Conservation (phyloP, 2,797 vertebrate genomes). For the Macroramphosus scolopax region DNA sequence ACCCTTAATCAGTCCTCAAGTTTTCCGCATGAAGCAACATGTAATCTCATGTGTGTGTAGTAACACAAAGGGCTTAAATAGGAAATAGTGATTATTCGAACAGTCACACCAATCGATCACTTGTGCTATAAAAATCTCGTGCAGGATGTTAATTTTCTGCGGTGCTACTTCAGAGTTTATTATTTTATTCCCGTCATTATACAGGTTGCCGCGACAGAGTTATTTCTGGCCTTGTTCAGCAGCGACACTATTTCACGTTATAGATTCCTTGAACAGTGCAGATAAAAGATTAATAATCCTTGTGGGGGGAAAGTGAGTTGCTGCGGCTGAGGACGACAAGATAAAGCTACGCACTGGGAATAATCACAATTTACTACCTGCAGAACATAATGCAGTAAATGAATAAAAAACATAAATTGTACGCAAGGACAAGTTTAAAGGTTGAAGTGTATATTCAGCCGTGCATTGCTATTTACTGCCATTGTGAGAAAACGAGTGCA, state of each 20-base stretch:
- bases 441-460: conserved; percentile 27
- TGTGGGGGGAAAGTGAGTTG: conserved; percentile 37
- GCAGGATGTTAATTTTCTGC: conserved; percentile 29
- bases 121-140: conserved; percentile 22
- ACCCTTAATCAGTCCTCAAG: conserved; percentile 11
- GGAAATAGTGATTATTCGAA: conserved; percentile 20
- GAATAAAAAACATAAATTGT: conserved; percentile 39
- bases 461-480: conserved; percentile 20
- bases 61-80: conserved; percentile 17
- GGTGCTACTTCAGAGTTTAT: conserved; percentile 31
- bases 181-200: conserved; percentile 43
- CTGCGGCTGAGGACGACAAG: conserved; percentile 54
- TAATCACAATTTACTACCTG: conserved; percentile 52
- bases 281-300: conserved; percentile 65
- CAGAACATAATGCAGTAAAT: conserved; percentile 39
- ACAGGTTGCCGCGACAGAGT: conserved; percentile 34
- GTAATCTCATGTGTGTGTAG: conserved; percentile 6
- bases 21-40: conserved; percentile 13
- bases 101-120: conserved; percentile 18
- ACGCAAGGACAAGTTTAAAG: conserved; percentile 35
- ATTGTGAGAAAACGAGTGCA: conserved; percentile 17
- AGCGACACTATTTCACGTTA: conserved; percentile 51
- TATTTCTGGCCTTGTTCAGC: conserved; percentile 34
- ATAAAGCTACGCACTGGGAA: conserved; percentile 49
- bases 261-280: conserved; percentile 57